These are phyloP conservation scores for Neomonachus schauinslandi DNA, from an alignment of 2,113 vertebrate genomes.

Conservation along the genomic window DNA sequence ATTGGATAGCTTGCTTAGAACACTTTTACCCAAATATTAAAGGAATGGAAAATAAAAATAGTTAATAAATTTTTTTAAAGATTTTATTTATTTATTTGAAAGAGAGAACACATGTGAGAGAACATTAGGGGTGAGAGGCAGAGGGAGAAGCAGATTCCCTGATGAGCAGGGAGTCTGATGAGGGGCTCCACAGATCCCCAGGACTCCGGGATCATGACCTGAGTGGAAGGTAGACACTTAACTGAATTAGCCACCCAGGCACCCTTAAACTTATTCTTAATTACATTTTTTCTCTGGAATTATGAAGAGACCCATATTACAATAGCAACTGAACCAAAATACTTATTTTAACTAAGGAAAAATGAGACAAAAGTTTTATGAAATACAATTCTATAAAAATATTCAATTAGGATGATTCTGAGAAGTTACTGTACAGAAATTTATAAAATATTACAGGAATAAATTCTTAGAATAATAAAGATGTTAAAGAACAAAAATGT, in stretches of 20 bases:
- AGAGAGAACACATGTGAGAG: too few relatives aligned
- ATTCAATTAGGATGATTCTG: background rate
- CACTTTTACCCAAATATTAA: conserved; percentile 5
- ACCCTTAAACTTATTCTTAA: background rate
- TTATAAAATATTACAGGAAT: background rate
- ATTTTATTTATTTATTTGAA: too few relatives aligned
- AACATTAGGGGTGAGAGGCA: too few relatives aligned
- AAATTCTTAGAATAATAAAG: background rate
- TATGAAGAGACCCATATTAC: background rate
- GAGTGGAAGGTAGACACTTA: too few relatives aligned
- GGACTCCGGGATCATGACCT: too few relatives aligned
- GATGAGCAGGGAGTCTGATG: too few relatives aligned
- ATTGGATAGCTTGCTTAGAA: background rate
- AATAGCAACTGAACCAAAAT: background rate
- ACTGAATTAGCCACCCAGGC: too few relatives aligned
- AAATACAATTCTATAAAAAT: conserved; percentile 36
- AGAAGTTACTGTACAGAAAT: background rate
- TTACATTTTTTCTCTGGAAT: background rate
- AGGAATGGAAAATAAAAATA: background rate
- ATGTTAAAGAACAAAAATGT: background rate
- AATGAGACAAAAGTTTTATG: background rate
- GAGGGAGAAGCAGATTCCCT: too few relatives aligned
- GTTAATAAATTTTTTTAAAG: background rate
- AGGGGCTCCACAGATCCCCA: too few relatives aligned
- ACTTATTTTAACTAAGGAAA: background rate